These are phyloP conservation scores for Antechinus stuartii DNA, from an alignment of 2,113 vertebrate species.

Conservation along the genomic window DNA sequence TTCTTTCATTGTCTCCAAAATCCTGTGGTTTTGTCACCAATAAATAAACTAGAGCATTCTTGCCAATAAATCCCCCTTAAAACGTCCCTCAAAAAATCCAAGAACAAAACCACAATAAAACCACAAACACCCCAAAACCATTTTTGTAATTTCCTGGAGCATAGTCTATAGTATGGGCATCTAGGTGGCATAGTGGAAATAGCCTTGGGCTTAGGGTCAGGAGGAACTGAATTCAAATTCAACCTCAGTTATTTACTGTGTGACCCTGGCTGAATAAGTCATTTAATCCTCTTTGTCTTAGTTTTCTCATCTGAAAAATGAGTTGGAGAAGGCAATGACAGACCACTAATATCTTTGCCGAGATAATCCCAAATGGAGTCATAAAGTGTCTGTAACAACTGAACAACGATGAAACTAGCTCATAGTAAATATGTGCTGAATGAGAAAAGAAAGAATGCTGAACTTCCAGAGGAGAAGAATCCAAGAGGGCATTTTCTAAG, in stretches of 20 bases:
- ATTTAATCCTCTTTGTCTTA: not conserved
- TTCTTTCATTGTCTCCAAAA: not conserved
- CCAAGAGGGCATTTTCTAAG: not conserved
- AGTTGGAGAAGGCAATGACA: not conserved
- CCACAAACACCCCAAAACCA: not conserved
- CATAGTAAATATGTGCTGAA: not conserved
- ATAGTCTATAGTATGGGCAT: not conserved
- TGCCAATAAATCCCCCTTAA: too few relatives aligned
- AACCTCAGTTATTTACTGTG: not conserved
- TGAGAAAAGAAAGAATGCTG: not conserved
- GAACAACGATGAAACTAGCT: not conserved
- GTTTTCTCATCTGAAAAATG: not conserved
- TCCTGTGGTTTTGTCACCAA: not conserved
- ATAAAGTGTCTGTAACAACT: not conserved
- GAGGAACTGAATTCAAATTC: too few relatives aligned
- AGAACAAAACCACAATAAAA: not conserved
- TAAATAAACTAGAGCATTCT: not conserved
- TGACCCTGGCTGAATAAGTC: not conserved
- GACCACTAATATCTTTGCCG: not conserved
- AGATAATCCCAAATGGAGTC: not conserved
- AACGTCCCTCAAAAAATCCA: too few relatives aligned
- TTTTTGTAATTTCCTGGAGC: not conserved
- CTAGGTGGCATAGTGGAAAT: too few relatives aligned
- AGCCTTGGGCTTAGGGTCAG: too few relatives aligned
- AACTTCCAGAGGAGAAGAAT: not conserved